Evolutionary conservation across 2,797 vertebrate species (phyloP), one percentile per base, ranked within the genome.

Genomic region (Acanthopagrus latus): DNA sequence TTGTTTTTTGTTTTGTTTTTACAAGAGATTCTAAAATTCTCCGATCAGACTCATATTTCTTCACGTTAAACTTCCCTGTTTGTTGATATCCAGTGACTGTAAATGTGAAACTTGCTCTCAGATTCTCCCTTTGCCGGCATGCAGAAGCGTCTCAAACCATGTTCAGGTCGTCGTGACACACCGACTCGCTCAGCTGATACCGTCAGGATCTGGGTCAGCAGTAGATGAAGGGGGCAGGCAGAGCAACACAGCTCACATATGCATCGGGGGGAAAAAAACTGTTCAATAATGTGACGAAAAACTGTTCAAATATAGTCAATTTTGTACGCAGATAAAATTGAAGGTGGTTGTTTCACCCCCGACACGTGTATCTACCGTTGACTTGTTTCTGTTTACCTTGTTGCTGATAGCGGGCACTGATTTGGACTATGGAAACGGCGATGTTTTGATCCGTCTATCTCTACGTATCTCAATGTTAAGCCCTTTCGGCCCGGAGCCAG

Each of bases 401-500:
- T 58, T 27, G 71, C 56, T 60, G 80, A 78, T 43, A 64, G 25
- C 23, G 77, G 74, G 75, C 57, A 5, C 76, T 57, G 71, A 78
- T 20, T 67, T 64, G 41, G 66, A 71, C 64, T 74, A 9, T 72
- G 60, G 74, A 79, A 67, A 76, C 46, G 2, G 25, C 23, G 29
- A 5, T 80, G 78, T 89, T 82, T 79, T 83, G 69, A 80, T 78
- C 41, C 1, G 58, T 86, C 66, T 77, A 33, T 85, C 63, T 55
- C 58, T 68, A 63, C 87, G 80, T 88, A 77, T 91, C 78, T 81
- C 65, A 57, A 18, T 13, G 50, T 84, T 77, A 57, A 86, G 68
- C 84, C 71, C 82, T 73, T 70, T 25, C 5, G 43, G 64, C 83
- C 76, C 6, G 33, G 81, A 88, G 84, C 83, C 86, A 85, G 87